Base-by-base conservation (phyloP, 1,140 invertebrate species). In the Temnothorax nylanderi region DNA sequence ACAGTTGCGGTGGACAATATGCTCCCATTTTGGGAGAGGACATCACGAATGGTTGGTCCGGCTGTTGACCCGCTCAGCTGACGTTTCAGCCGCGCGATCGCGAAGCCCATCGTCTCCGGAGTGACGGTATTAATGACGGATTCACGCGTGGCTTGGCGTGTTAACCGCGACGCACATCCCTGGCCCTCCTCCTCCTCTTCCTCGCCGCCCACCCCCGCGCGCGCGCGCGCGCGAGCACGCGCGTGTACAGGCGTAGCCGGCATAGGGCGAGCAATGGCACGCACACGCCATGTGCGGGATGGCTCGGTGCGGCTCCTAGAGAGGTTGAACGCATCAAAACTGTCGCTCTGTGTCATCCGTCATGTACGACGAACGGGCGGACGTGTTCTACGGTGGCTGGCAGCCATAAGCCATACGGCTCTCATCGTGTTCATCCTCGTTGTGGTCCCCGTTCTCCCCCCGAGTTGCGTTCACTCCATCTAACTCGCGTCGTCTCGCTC, bases 121-220 rank as follows among this genome's bases (percentile, higher is more conserved):
- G 72, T 62, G 84, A 69, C 84, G 64, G 88, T 93, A 94, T 94
- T 94, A 94, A 95, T 94, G 93, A 94, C 93, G 94, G 94, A 95
- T 94, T 93, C 92, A 95, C 92, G 94, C 94, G 93, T 94, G 93
- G 93, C 90, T 94, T 93, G 84, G 69, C 91, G 91, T 87, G 89
- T 86, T 93, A 93, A 93, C 90, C 87, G 91, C 77, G 88, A 58
- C 78, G 71, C 76, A 49, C 67, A 74, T 75, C 56, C 51, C 67
- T 6, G 7, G 6, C 56, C 47, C 56, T 10, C n/a, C 62, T 21
- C 49, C 21, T 77, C 47, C 56, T 10, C n/a, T 49, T 18, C 49
- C 21, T 77, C 72, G 26, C 37, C 67, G 49, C 60, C 26, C 34
- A 10, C 69, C 44, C 41, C n/a, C 64, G 64, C 71, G 49, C 32